Evolutionary conservation across 2,113 vertebrate genomes (phyloP).

Genomic region (Numida meleagris): DNA sequence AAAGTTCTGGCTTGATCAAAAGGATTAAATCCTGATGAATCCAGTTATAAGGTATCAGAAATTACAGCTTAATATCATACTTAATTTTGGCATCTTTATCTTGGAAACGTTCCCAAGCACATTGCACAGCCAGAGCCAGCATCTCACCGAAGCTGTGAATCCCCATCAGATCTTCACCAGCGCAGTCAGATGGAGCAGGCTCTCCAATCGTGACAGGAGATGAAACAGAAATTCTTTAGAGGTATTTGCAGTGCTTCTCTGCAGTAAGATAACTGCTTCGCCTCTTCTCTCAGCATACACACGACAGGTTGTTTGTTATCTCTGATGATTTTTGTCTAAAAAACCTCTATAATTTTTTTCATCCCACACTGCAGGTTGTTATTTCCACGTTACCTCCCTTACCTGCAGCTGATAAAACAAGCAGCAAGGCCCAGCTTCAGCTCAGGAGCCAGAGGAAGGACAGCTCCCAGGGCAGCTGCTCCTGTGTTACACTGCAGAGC

Average conservation of each 20-base stretch:
- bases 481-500: accelerated
- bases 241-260: background rate
- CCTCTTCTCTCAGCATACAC: background rate
- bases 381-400: background rate
- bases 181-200: background rate
- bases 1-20: conserved; percentile 29
- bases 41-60: conserved; percentile 28
- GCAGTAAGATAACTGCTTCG: background rate
- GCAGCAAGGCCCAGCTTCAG: accelerated
- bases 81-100: conserved; percentile 16
- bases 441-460: background rate
- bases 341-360: background rate
- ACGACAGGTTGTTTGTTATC: background rate
- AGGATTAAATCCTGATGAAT: conserved; percentile 53
- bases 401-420: background rate
- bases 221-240: background rate
- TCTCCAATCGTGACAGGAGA: background rate
- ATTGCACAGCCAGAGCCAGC: background rate
- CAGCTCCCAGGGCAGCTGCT: background rate
- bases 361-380: background rate
- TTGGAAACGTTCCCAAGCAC: background rate
- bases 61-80: conserved; percentile 46
- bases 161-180: background rate
- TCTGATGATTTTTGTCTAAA: background rate
- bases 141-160: background rate